phyloP scores from a whole-genome alignment of 2,113 vertebrate genomes.

The Speoplatyrhinus poulsoni region DNA sequence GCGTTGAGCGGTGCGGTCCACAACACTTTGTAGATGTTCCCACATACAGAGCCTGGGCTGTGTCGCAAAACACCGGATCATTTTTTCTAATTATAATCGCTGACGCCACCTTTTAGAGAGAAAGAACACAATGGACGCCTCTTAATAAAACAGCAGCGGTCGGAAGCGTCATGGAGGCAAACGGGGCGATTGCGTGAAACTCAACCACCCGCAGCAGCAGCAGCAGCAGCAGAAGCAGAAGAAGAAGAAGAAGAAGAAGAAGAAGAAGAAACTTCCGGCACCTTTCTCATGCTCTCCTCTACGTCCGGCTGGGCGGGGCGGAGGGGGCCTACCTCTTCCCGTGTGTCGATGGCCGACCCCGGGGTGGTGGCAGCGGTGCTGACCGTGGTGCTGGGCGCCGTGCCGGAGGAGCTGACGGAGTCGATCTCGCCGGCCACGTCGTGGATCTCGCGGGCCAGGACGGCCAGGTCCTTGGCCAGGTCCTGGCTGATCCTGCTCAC shows the following conservation, averaged over 20 bases:
- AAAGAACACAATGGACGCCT: slow-evolving; percentile 16
- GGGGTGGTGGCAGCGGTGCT: slow-evolving; percentile 99
- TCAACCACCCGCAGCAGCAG: slow-evolving; percentile 33
- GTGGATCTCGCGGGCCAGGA: slow-evolving; percentile 98
- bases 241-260: slow-evolving; percentile 68
- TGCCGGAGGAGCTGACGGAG: slow-evolving; percentile 98
- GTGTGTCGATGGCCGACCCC: slow-evolving; percentile 98
- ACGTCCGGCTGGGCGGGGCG: slow-evolving; percentile 63
- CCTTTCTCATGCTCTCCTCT: slow-evolving; percentile 91
- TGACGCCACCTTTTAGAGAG: background rate
- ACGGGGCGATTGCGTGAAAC: slow-evolving; percentile 51
- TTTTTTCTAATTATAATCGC: too few species aligned
- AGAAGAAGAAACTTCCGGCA: slow-evolving; percentile 85
- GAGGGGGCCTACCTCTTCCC: slow-evolving; percentile 97
- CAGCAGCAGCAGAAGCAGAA: slow-evolving; percentile 74
- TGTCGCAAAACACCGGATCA: too few species aligned
- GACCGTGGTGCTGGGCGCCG: slow-evolving; percentile 97
- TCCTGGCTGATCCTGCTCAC: slow-evolving; percentile 99
- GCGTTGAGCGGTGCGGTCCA: too few species aligned
- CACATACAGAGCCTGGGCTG: too few species aligned
- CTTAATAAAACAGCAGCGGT: slow-evolving; percentile 13
- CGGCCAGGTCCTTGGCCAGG: slow-evolving; percentile 88
- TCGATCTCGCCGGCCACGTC: slow-evolving; percentile 99
- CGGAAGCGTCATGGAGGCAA: slow-evolving; percentile 16
- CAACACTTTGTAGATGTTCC: too few species aligned